Percentiles rank a stretch among this genome's conserved stretches.
Evolutionary conservation across 2,113 vertebrate genomes (phyloP).

Genomic region (Channa maculata): DNA sequence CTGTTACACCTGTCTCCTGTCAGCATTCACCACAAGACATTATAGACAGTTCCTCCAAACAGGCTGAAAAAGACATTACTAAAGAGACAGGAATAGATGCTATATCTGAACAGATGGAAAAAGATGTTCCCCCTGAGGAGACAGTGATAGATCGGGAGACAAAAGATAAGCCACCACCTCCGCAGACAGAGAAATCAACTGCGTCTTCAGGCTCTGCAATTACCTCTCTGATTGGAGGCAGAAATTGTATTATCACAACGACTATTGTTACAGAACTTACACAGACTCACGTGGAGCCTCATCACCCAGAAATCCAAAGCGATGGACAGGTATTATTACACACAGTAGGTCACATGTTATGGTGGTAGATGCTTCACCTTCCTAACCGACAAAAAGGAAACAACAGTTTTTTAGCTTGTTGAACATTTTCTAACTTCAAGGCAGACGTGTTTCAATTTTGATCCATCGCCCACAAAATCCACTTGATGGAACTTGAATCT

Average conservation of each 20-base stretch:
- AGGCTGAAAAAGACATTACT: neutral
- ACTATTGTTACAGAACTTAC: slow-evolving; percentile 83
- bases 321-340: slow-evolving; percentile 63
- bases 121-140: slow-evolving; percentile 24
- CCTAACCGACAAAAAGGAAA: neutral
- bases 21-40: slow-evolving; percentile 16
- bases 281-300: slow-evolving; percentile 68
- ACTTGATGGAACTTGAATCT: neutral
- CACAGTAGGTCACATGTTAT: too few relatives aligned
- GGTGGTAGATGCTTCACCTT: neutral
- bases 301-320: slow-evolving; percentile 46
- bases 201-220: slow-evolving; percentile 63
- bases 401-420: neutral
- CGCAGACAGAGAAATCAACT: slow-evolving; percentile 21
- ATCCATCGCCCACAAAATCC: neutral
- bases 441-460: neutral
- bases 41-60: slow-evolving; percentile 20
- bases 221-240: slow-evolving; percentile 73
- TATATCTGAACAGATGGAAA: slow-evolving; percentile 1
- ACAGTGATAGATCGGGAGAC: slow-evolving; percentile 27
- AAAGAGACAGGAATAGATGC: slow-evolving; percentile 11
- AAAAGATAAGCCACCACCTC: slow-evolving; percentile 10
- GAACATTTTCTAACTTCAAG: neutral
- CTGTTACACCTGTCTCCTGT: slow-evolving; percentile 41
- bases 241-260: slow-evolving; percentile 79